Percentiles rank a stretch among this genome's conserved stretches.
These are phyloP conservation scores for Lithophane semibrunnea DNA, from an alignment of 2,888 invertebrate species.

Conservation along the genomic window DNA sequence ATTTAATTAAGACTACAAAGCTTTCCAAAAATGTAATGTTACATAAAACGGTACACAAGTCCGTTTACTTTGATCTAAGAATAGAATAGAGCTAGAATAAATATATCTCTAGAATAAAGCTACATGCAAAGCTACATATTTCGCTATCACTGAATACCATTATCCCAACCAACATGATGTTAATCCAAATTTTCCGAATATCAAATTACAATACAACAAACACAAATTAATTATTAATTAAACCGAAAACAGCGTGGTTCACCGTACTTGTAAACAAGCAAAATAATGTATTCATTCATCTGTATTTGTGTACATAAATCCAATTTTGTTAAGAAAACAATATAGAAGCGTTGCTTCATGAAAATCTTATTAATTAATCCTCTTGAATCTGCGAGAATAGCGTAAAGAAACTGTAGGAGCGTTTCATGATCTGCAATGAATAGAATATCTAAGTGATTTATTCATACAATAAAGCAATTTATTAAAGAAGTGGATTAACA, in stretches of 20 bases:
- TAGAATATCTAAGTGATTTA: background rate
- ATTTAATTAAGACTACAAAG: constrained; percentile 9
- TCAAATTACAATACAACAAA: constrained; percentile 6
- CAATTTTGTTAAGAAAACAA: constrained; percentile 12
- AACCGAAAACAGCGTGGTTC: background rate
- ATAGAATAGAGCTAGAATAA: background rate
- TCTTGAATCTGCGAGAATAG: constrained; percentile 78
- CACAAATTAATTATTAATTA: constrained; percentile 16
- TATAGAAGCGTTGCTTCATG: constrained; percentile 10
- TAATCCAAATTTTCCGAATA: constrained; percentile 10
- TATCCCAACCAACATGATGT: background rate
- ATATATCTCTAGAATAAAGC: background rate
- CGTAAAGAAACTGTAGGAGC: constrained; percentile 81
- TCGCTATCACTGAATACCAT: constrained; percentile 7
- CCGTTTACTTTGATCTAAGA: constrained; percentile 19
- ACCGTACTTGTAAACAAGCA: background rate
- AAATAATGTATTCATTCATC: constrained; percentile 12
- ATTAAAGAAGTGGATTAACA: background rate
- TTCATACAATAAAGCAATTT: constrained; percentile 2
- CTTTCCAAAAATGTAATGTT: background rate
- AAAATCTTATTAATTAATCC: constrained; percentile 42
- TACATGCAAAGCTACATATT: background rate
- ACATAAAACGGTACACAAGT: background rate
- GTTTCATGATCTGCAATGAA: constrained; percentile 77
- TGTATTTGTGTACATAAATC: constrained; percentile 7